phyloP scores from a whole-genome alignment of 2,797 vertebrate species.

The Arrhamphus sclerolepis region DNA sequence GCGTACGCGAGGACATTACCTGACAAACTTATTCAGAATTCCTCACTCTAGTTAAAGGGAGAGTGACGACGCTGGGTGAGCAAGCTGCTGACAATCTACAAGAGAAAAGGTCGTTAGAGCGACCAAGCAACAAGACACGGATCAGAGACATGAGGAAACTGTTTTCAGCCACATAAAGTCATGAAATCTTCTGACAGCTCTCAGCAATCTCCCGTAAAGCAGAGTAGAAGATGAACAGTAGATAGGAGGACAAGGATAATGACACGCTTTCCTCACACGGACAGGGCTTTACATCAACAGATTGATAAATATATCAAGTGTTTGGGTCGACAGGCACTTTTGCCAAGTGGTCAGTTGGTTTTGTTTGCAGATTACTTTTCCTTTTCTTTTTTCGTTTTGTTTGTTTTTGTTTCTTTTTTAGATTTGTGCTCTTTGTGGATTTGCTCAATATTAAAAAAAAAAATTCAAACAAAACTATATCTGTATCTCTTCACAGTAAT shows the following conservation, averaged over 20 bases:
- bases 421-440: slow-evolving; percentile 73
- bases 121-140: slow-evolving; percentile 61
- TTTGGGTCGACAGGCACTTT: slow-evolving; percentile 86
- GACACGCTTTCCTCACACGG: slow-evolving; percentile 51
- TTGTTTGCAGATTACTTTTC: slow-evolving; percentile 54
- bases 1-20: slow-evolving; percentile 68
- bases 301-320: slow-evolving; percentile 59
- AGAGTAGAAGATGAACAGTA: slow-evolving; percentile 11
- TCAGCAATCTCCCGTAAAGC: slow-evolving; percentile 25
- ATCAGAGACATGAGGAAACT: slow-evolving; percentile 56
- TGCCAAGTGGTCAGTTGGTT: slow-evolving; percentile 55
- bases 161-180: slow-evolving; percentile 36
- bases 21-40: slow-evolving; percentile 63
- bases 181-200: slow-evolving; percentile 38
- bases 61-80: slow-evolving; percentile 64
- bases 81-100: slow-evolving; percentile 77
- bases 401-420: neutral
- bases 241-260: slow-evolving; percentile 1
- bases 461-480: slow-evolving; percentile 68
- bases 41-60: slow-evolving; percentile 75
- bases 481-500: slow-evolving; percentile 70
- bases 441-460: slow-evolving; percentile 54
- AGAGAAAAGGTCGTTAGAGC: slow-evolving; percentile 61
- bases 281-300: slow-evolving; percentile 86
- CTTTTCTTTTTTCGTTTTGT: slow-evolving; percentile 54